Evolutionary conservation across 2,113 vertebrate genomes (phyloP).

Genomic region (Cyphomyrus discorhynchus): DNA sequence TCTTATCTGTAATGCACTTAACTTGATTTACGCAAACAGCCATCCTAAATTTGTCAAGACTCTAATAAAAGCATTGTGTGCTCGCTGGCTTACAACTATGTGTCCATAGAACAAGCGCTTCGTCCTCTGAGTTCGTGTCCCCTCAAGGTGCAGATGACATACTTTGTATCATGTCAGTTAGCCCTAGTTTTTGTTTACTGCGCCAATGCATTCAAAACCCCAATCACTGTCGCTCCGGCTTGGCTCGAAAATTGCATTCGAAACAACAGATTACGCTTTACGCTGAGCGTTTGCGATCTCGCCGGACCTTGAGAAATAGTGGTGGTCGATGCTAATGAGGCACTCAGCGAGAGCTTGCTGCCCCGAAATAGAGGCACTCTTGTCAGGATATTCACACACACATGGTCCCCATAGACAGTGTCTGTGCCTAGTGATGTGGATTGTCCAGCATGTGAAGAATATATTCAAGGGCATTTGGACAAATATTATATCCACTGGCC

Average conservation of each 20-base stretch:
- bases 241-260: neutral
- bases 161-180: neutral
- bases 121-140: neutral
- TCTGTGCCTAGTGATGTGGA: neutral
- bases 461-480: neutral
- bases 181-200: neutral
- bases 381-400: slow-evolving; percentile 15
- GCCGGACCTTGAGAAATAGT: neutral
- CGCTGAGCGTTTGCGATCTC: neutral
- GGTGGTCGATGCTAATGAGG: slow-evolving; percentile 11
- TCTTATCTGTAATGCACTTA: neutral
- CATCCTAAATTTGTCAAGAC: neutral
- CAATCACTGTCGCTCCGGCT: neutral
- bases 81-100: neutral
- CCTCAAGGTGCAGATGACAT: neutral
- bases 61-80: neutral
- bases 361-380: neutral
- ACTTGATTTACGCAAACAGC: neutral
- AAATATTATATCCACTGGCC: neutral
- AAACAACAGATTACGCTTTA: neutral
- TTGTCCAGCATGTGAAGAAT: neutral
- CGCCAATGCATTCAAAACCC: neutral
- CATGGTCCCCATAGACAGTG: neutral
- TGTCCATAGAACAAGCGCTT: neutral
- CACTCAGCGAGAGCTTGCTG: neutral